Conservation (phyloP, 64 coral and sea anemone species). For the Montipora foliosa region DNA sequence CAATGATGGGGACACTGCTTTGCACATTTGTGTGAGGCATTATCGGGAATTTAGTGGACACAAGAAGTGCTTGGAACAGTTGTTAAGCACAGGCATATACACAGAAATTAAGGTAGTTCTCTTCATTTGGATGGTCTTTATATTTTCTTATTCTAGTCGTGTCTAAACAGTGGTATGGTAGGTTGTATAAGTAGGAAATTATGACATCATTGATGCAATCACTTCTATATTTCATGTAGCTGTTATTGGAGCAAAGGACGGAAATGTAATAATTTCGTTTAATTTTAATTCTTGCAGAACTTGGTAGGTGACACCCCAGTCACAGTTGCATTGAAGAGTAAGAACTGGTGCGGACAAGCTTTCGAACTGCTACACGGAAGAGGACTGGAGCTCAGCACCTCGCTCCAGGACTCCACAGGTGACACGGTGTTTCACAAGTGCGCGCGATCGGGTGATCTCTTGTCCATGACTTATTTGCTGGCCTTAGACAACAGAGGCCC, state of each 20-base stretch:
- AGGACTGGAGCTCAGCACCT: constrained; percentile 72
- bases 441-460: constrained; percentile 77
- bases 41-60: constrained; percentile 85
- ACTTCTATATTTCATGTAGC: too few species aligned
- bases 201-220: too few species aligned
- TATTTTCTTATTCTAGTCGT: too few species aligned
- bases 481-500: constrained; percentile 38
- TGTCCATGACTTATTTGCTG: constrained; percentile 81
- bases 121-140: too few species aligned
- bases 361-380: constrained; percentile 76
- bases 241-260: too few species aligned
- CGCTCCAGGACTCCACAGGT: constrained; percentile 66
- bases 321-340: constrained; percentile 80
- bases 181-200: too few species aligned
- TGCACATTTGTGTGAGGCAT: constrained; percentile 80
- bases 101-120: constrained; percentile 62
- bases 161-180: too few species aligned
- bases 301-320: constrained; percentile 65
- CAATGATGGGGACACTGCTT: constrained; percentile 75
- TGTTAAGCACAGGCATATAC: constrained; percentile 68
- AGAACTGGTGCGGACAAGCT: constrained; percentile 82
- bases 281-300: constrained; percentile 26
- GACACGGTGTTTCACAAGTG: constrained; percentile 93
- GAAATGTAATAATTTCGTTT: neutral
- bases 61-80: constrained; percentile 77